Base-by-base conservation (phyloP, 1,140 invertebrate genomes). In the Lepidurus apus region DNA sequence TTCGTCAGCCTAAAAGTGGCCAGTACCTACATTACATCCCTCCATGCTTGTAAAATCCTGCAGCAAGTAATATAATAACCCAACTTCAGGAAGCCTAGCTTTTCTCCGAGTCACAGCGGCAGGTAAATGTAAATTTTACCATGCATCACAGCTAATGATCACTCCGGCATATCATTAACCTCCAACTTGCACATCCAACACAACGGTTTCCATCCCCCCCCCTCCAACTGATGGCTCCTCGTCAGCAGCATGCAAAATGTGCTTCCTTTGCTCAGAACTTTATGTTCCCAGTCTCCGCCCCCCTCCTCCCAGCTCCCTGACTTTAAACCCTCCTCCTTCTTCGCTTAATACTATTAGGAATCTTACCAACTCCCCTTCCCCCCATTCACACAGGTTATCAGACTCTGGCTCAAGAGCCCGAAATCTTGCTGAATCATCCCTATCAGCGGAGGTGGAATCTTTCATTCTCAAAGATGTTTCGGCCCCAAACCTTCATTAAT, bases 101-200 rank as follows among this genome's bases (percentile, higher is more conserved):
- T 8, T 65, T 65, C 47, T 65, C 47, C 47, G 10, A 65, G 21
- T 7, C 13, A 65, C 53, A 65, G 53, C 53, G 53, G 53, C 21
- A 65, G 53, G 53, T 13, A 65, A 65, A 65, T 65, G 21, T 65
- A 65, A 65, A 65, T 65, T 34, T 65, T 65, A 65, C 53, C 53
- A 65, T 65, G 53, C 53, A 65, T 65, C 53, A 65, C 17, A 65
- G 53, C 53, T 65, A 65, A 65, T 65, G 53, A 65, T 65, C 53
- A 65, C 53, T n/a, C 53, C 53, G 53, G 53, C 53, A 65, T 65
- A 65, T 65, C 53, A 65, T 65, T 65, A 65, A 65, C 53, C 53
- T 65, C 7, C 21, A 5, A 26, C 9, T 13, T 65, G 53, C 17
- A 65, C 53, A 65, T 65, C 53, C 17, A 65, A 13, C 17, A 65